A percentile compares a stretch with the other conserved stretches of the same genome.
Evolutionary conservation across 2,797 vertebrate genomes (phyloP).

Genomic region (Muraenolepis orangiensis): DNA sequence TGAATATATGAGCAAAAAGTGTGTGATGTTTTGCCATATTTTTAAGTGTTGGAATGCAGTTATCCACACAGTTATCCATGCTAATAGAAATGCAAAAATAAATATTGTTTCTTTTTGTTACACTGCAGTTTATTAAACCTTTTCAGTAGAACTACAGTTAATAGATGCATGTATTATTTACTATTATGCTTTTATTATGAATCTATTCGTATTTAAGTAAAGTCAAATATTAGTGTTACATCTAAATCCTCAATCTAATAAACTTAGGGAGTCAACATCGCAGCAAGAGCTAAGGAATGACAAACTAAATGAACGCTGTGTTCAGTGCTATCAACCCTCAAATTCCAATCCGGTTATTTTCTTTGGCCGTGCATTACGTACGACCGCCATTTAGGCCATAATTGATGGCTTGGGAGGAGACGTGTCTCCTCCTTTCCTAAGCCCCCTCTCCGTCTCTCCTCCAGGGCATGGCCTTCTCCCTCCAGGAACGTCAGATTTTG

Average conservation of each 20-base stretch:
- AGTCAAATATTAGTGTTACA: background rate
- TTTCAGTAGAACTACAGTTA: background rate
- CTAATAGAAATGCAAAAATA: too few species aligned
- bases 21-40: background rate
- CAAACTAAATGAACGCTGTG: background rate
- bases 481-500: conserved; percentile 89
- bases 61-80: background rate
- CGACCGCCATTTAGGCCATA: background rate
- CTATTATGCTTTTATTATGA: background rate
- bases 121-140: too few species aligned
- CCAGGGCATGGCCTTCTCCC: conserved; percentile 94
- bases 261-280: background rate
- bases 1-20: background rate
- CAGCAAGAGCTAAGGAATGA: background rate
- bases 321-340: background rate
- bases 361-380: background rate
- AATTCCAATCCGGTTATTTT: background rate
- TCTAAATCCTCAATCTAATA: too few species aligned
- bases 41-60: background rate
- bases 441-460: background rate
- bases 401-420: background rate
- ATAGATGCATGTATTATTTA: background rate
- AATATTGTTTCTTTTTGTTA: too few species aligned
- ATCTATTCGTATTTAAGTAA: background rate
- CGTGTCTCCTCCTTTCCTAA: background rate